Conservation (phyloP, 2,888 invertebrate genomes). For the Dynastes hyllus region DNA sequence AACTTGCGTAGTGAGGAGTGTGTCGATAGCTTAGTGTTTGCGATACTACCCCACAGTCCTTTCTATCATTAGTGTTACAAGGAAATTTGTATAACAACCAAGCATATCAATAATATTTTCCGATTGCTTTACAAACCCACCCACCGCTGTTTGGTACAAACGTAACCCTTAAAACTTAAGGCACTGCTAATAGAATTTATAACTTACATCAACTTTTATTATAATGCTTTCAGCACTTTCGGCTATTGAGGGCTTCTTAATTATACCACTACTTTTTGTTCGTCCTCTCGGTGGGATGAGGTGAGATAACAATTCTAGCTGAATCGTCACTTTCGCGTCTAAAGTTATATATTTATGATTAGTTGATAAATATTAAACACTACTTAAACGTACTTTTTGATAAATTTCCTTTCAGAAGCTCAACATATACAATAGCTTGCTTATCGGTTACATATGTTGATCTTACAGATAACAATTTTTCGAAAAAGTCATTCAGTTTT, state of each 20-base stretch:
- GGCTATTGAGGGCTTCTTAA: not conserved
- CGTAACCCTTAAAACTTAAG: not conserved
- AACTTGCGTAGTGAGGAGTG: too few relatives aligned
- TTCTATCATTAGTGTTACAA: too few relatives aligned
- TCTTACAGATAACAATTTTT: not conserved
- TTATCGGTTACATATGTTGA: too few relatives aligned
- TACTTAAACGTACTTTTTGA: too few relatives aligned
- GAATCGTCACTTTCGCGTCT: not conserved
- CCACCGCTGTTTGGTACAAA: too few relatives aligned
- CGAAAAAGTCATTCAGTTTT: not conserved
- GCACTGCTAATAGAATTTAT: not conserved
- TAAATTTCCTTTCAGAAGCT: not conserved
- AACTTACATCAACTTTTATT: not conserved
- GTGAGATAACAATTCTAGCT: not conserved
- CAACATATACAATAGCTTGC: not conserved
- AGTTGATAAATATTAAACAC: not conserved
- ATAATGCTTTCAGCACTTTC: conserved; percentile 1
- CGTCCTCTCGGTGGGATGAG: not conserved
- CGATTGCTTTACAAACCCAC: too few relatives aligned
- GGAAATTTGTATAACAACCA: too few relatives aligned
- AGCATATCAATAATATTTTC: too few relatives aligned
- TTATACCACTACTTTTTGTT: not conserved
- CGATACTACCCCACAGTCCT: too few relatives aligned
- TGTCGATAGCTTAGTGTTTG: too few relatives aligned
- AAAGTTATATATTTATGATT: not conserved